These are phyloP conservation scores for Zoanthus sociatus DNA, from an alignment of 92 coral and sea anemone genomes.

Conservation along the genomic window DNA sequence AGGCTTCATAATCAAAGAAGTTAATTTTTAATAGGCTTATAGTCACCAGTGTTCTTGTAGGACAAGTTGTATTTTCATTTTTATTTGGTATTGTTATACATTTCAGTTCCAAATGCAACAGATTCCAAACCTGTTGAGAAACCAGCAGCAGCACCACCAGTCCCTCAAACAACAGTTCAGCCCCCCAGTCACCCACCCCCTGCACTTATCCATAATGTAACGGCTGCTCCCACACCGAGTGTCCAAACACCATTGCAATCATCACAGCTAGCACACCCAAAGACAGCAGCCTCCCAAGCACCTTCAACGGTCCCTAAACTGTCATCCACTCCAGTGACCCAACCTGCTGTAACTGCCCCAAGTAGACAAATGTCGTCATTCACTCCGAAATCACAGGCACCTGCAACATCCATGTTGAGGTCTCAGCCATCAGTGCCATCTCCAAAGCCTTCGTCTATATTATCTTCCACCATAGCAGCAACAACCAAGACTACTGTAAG, in stretches of 20 bases:
- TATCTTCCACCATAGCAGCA: constrained; percentile 40
- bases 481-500: constrained; percentile 21
- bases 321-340: constrained; percentile 14
- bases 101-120: constrained; percentile 26
- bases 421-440: constrained; percentile 42
- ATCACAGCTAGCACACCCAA: not conserved
- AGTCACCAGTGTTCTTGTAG: not conserved
- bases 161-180: not conserved
- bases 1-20: too few relatives aligned
- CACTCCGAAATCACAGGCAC: constrained; percentile 30
- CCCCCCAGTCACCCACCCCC: constrained; percentile 19
- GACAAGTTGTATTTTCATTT: not conserved
- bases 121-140: constrained; percentile 35
- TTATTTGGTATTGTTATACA: not conserved
- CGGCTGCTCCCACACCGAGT: constrained; percentile 12
- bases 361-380: constrained; percentile 25
- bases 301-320: not conserved
- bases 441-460: constrained; percentile 43
- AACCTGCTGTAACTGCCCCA: not conserved
- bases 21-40: too few relatives aligned
- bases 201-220: constrained; percentile 10
- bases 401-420: constrained; percentile 26
- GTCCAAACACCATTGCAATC: constrained; percentile 5
- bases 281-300: not conserved
- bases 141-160: constrained; percentile 14